These are phyloP conservation scores for Paralvinella palmiformis DNA, from an alignment of 1,140 invertebrate genomes.

Conservation along the genomic window DNA sequence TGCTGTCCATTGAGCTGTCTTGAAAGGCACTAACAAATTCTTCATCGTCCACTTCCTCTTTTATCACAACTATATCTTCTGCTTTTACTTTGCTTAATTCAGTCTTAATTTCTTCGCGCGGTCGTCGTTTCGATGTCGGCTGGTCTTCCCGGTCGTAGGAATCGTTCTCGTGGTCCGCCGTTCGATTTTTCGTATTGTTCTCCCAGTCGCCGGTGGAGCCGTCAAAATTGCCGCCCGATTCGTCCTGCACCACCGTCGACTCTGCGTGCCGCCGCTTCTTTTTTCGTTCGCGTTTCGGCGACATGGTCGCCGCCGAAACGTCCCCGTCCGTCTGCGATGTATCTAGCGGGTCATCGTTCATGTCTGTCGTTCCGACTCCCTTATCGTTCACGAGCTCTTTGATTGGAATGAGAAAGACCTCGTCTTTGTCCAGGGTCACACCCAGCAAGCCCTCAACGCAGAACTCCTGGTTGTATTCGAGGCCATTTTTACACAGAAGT, in stretches of 20 bases:
- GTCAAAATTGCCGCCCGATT: not conserved
- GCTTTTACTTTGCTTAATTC: not conserved
- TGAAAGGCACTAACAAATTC: too few species aligned
- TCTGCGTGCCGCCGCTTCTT: not conserved
- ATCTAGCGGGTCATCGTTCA: not conserved
- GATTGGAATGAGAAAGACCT: conserved; percentile 22
- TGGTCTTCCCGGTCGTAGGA: not conserved
- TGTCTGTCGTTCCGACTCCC: not conserved
- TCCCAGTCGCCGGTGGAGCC: not conserved
- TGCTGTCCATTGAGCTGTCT: too few species aligned
- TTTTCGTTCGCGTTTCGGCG: too few species aligned
- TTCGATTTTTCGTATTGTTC: not conserved
- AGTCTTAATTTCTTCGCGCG: not conserved
- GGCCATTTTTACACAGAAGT: conserved; percentile 17
- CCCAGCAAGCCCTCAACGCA: conserved; percentile 17
- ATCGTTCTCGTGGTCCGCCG: not conserved
- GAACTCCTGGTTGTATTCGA: conserved; percentile 13
- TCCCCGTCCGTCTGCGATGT: not conserved
- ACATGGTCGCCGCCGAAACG: not conserved
- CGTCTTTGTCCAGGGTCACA: conserved; percentile 17
- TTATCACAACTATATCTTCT: too few species aligned
- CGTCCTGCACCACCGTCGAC: not conserved
- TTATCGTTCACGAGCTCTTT: conserved; percentile 11
- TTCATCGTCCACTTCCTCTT: not conserved
- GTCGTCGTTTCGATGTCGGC: not conserved